Conservation (phyloP, 2,888 invertebrate species). For the Scaptomyza tumidula region DNA sequence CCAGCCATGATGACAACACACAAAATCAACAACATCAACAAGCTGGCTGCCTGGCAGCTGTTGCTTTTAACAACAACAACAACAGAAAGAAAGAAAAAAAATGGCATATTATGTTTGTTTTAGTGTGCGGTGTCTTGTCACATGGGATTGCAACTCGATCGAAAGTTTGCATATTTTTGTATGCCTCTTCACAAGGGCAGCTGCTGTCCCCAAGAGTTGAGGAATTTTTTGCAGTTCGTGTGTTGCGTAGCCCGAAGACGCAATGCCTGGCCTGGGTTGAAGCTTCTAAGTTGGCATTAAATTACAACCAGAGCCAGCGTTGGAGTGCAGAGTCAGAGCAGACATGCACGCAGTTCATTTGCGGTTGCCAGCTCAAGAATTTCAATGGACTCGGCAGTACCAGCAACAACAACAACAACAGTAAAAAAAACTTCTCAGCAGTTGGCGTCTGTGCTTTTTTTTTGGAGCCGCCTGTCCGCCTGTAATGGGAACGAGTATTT, state of each 20-base stretch:
- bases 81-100: constrained; percentile 52
- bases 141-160: constrained; percentile 72
- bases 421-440: constrained; percentile 12
- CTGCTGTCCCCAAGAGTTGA: constrained; percentile 56
- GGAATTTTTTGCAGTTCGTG: constrained; percentile 34
- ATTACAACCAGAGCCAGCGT: constrained; percentile 49
- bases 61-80: constrained; percentile 9
- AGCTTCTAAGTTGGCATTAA: constrained; percentile 78
- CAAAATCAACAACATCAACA: constrained; percentile 54
- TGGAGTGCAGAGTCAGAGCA: not conserved
- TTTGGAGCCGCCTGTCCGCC: constrained; percentile 28
- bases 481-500: constrained; percentile 71
- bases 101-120: constrained; percentile 72
- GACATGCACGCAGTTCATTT: constrained; percentile 68
- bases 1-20: constrained; percentile 71
- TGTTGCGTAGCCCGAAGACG: constrained; percentile 27
- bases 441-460: constrained; percentile 21
- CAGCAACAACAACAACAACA: constrained; percentile 9
- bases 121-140: constrained; percentile 55
- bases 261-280: constrained; percentile 14
- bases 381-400: constrained; percentile 60
- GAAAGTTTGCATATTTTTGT: constrained; percentile 66
- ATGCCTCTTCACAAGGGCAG: constrained; percentile 61
- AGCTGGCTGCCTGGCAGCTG: constrained; percentile 3
- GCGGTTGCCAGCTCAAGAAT: constrained; percentile 69